Conservation (phyloP, 2,797 vertebrate genomes). For the Phrynocephalus vlangalii region DNA sequence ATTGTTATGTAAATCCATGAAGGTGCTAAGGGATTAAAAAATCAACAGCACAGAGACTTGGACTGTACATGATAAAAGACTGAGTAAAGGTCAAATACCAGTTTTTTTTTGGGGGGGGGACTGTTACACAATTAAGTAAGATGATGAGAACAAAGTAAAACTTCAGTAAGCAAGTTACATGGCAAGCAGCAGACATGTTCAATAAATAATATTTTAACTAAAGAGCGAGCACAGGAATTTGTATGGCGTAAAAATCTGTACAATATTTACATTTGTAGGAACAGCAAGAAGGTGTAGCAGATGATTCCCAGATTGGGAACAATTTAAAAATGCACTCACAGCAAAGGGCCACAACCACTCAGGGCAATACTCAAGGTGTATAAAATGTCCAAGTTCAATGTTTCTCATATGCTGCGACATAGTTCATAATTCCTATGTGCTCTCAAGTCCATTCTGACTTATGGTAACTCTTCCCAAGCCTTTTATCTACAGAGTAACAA, state of each 20-base stretch:
- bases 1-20: neutral
- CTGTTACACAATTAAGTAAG: neutral
- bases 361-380: neutral
- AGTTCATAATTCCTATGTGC: neutral
- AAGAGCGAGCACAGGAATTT: neutral
- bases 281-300: too few relatives aligned
- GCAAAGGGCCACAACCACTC: neutral
- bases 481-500: too few relatives aligned
- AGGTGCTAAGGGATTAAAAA: neutral
- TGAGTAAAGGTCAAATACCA: neutral
- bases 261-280: neutral
- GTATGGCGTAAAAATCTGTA: neutral
- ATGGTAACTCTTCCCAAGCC: too few relatives aligned
- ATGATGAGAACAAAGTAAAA: conserved; percentile 1
- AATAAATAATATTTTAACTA: neutral
- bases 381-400: neutral
- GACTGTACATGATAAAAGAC: neutral
- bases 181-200: neutral
- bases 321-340: neutral
- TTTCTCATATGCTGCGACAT: neutral
- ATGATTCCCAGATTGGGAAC: neutral
- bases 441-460: too few relatives aligned
- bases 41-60: neutral
- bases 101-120: neutral
- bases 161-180: neutral